phyloP scores from a whole-genome alignment of 2,888 invertebrate species.

The Drosophila eohydei region DNA sequence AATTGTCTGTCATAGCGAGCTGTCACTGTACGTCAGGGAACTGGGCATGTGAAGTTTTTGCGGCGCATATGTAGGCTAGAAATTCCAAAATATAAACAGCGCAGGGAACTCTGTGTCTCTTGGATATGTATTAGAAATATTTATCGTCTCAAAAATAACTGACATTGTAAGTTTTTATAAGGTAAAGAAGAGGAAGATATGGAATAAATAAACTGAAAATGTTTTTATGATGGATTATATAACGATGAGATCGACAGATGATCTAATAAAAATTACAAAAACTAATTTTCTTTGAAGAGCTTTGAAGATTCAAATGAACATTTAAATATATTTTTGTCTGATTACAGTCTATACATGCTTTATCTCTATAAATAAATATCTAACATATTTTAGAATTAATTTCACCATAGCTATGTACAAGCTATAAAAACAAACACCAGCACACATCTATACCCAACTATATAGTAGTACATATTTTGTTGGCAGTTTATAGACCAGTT shows the following conservation, averaged over 20 bases:
- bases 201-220: no score
- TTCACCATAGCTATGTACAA: background rate
- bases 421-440: background rate
- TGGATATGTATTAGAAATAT: background rate
- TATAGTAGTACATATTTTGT: constrained; percentile 13
- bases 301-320: no score
- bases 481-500: constrained; percentile 35
- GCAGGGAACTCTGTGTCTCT: background rate
- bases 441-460: background rate
- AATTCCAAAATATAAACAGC: background rate
- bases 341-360: no score
- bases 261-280: no score
- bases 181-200: background rate
- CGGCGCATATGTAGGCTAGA: background rate
- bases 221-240: no score
- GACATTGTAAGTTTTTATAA: background rate
- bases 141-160: background rate
- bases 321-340: no score
- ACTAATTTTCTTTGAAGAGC: no score
- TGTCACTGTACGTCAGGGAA: constrained; percentile 14
- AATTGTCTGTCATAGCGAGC: background rate
- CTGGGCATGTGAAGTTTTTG: background rate
- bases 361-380: background rate
- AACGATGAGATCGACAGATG: no score
- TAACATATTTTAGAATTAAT: background rate